Evolutionary conservation across 2,888 invertebrate species (phyloP), one percentile per base, ranked within the genome.

Genomic region (Vanessa cardui): DNA sequence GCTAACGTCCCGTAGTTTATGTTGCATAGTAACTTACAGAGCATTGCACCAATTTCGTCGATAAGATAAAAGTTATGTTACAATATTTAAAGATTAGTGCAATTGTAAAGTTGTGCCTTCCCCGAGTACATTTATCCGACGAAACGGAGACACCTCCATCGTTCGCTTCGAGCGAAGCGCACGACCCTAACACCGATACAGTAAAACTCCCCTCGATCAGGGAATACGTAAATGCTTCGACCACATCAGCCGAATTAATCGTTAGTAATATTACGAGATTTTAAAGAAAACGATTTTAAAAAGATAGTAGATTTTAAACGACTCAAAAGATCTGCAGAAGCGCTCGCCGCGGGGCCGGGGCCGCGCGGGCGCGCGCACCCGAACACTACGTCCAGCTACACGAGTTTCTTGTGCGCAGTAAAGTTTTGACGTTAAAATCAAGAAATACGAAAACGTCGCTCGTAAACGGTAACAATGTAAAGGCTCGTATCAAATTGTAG

Each of bases 401-500:
- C 15, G 15, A 50, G 31, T 33, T 49, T 33, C 39, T 66, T 68
- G 69, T 65, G 64, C 64, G 62, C 62, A 52, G 21, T 47, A 47
- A 39, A 18, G 15, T 12, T 44, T 50, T 39, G 18, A 44, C 58
- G 45, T 45, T 66, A 59, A 60, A 49, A 61, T 64, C 52, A 33
- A 58, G 62, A 63, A 21, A 44, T 59, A 26, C 46, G 63, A 67
- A 59, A 66, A 62, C 62, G 66, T 59, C 50, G n/a, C n/a, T 68
- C 64, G 39, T 63, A 71, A 60, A 68, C 54, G 39, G 68, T 52
- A 62, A 78, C 77, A 74, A 72, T 78, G 77, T 79, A 78, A 79
- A 80, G 68, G 71, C 66, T 75, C 71, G 71, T 80, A 81, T 70
- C 79, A 80, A 80, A 80, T 26, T 58, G 67, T 73, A 58, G 58